Evolutionary conservation across 2,113 vertebrate species (phyloP), one percentile per base, ranked within the genome.

Genomic region (Sturnira hondurensis): DNA sequence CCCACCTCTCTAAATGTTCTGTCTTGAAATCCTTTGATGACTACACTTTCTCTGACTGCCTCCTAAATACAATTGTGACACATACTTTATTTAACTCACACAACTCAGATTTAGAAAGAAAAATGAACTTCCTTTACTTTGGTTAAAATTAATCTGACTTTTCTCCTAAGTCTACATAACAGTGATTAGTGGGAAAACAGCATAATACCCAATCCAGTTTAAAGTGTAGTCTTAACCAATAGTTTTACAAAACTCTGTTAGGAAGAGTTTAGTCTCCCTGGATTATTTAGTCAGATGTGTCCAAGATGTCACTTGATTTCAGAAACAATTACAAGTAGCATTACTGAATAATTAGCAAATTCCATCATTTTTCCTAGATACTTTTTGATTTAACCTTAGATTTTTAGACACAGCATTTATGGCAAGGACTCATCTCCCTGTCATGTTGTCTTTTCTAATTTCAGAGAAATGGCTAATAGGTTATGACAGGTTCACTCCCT

Each of bases 141-240:
- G 52, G 52, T 74, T 87, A 95, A 70, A 90, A 87, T 24, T 47
- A 93, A 91, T 84, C 43, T 74, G 58, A 96, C 52, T 95, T 74
- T 90, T n/a, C 61, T 88, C 41, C 54, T n/a, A 89, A 91, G 68
- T 10, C 91, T 68, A 92, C 31, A 65, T 5, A 50, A 50, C 7
- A 80, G 2, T 73, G 12, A 11, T 41, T 78, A 83, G 47, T 33
- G 15, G 20, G 20, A 85, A 95, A 88, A 87, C 22, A 90, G 33
- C 17, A 50, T 68, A 87, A 45, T 84, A 24, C 54, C 50, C 65
- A 74, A 5, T 33, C 26, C 77, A 92, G 13, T 71, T n/a, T 67
- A n/a, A 94, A 89, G 17, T 54, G 5, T 10, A 13, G 20, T 81
- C 47, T 94, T 86, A 78, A 15, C n/a, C 11, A 81, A 33, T n/a